A percentile compares a stretch with the other conserved stretches of the same genome.
phyloP scores from a whole-genome alignment of 2,797 vertebrate species.

The Arrhamphus sclerolepis region DNA sequence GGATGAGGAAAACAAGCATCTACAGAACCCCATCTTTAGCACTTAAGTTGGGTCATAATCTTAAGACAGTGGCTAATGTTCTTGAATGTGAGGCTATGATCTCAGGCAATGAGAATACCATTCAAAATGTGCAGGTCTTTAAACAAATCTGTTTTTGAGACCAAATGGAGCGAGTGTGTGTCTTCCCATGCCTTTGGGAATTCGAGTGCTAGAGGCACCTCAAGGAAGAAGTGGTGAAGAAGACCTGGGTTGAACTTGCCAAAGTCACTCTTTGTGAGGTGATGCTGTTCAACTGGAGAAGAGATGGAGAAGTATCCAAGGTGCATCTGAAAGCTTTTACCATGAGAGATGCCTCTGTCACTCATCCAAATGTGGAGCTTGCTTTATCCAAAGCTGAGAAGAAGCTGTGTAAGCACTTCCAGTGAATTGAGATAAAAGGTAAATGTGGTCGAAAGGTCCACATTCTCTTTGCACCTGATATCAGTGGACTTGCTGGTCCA shows the following conservation, averaged over 20 bases:
- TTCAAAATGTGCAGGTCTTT: background rate
- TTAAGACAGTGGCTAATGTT: slow-evolving; percentile 31
- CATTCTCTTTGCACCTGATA: background rate
- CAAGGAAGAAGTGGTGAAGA: background rate
- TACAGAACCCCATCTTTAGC: slow-evolving; percentile 43
- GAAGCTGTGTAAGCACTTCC: background rate
- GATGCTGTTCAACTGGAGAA: too few species aligned
- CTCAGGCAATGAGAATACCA: slow-evolving; percentile 1
- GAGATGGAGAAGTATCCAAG: too few species aligned
- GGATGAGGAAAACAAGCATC: slow-evolving; percentile 22
- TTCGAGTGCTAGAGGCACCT: slow-evolving; percentile 1
- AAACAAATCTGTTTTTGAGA: background rate
- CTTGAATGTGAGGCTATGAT: slow-evolving; percentile 38
- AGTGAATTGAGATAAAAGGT: background rate
- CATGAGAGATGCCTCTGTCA: background rate
- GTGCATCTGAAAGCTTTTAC: too few species aligned
- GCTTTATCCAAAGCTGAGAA: background rate
- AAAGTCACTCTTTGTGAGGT: too few species aligned
- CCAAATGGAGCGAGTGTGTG: slow-evolving; percentile 40
- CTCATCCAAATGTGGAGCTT: background rate
- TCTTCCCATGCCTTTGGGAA: slow-evolving; percentile 29
- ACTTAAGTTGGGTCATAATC: slow-evolving; percentile 43
- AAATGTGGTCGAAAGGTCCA: background rate
- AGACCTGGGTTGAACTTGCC: too few species aligned
- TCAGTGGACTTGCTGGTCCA: slow-evolving; percentile 1